Percentiles rank a stretch among this genome's conserved stretches.
These are phyloP conservation scores for Phenganax stokvisi DNA, from an alignment of 92 coral and sea anemone species.

Conservation along the genomic window DNA sequence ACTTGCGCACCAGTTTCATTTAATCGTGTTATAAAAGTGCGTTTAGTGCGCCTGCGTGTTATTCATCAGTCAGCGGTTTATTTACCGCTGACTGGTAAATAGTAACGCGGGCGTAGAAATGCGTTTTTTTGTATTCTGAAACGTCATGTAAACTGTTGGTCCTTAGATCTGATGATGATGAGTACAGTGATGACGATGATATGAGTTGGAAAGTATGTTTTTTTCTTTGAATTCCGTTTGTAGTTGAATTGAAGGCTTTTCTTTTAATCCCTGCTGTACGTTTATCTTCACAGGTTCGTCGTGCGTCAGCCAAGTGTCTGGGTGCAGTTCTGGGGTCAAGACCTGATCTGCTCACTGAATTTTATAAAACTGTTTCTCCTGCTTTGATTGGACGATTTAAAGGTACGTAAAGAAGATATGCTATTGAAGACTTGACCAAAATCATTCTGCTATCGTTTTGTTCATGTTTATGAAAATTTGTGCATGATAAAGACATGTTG, in stretches of 20 bases:
- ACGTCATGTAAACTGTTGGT: neutral
- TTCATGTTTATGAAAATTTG: no score
- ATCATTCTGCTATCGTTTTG: neutral
- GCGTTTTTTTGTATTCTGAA: neutral
- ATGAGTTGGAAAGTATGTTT: slow-evolving; percentile 95
- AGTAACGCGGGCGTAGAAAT: no score
- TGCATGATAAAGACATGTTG: no score
- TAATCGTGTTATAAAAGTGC: no score
- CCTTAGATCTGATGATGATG: slow-evolving; percentile 87
- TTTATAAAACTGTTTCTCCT: slow-evolving; percentile 90
- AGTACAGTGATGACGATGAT: slow-evolving; percentile 96
- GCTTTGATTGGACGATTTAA: slow-evolving; percentile 92
- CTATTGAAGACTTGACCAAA: no score
- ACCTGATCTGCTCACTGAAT: slow-evolving; percentile 82
- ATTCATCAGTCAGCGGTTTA: no score
- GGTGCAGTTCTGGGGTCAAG: slow-evolving; percentile 92
- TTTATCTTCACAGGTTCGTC: slow-evolving; percentile 62
- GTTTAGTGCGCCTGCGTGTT: no score
- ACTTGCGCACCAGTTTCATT: no score
- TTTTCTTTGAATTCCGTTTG: neutral
- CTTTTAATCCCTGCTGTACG: neutral
- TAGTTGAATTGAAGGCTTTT: neutral
- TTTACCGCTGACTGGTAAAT: no score
- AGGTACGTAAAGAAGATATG: slow-evolving; percentile 45
- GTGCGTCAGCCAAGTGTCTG: slow-evolving; percentile 98